Conservation (phyloP, 1,140 invertebrate species). For the Megathymus violae region DNA sequence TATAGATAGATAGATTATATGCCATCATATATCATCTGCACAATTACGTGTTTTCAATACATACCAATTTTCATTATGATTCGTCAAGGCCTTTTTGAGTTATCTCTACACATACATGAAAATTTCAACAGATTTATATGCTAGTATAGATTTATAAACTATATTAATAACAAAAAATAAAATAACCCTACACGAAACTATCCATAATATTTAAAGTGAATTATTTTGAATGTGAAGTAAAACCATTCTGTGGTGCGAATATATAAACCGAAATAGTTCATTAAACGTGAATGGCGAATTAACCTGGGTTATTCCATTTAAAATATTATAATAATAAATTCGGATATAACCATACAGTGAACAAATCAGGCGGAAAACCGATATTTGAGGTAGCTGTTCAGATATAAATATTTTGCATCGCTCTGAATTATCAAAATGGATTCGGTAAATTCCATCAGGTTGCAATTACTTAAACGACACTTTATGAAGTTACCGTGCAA, state of each 20-base stretch:
- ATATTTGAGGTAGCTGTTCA: constrained; percentile 28
- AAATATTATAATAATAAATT: constrained; percentile 24
- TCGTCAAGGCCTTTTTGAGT: no score
- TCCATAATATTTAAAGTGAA: constrained; percentile 17
- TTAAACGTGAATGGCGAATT: constrained; percentile 20
- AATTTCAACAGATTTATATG: no score
- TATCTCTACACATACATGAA: no score
- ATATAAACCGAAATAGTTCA: constrained; percentile 46
- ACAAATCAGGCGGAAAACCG: constrained; percentile 30
- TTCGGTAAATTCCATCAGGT: constrained; percentile 24
- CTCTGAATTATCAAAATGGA: constrained; percentile 7
- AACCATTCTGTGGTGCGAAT: constrained; percentile 19
- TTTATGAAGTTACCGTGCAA: constrained; percentile 47
- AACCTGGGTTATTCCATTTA: constrained; percentile 3
- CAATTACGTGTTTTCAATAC: no score
- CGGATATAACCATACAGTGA: constrained; percentile 9
- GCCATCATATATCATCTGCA: no score
- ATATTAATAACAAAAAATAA: no score
- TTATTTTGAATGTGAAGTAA: constrained; percentile 18
- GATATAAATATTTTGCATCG: constrained; percentile 14
- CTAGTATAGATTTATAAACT: no score
- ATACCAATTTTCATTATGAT: no score
- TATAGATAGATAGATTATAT: no score
- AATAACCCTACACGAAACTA: no score
- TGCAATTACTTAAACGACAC: constrained; percentile 41